Conservation (phyloP, 2,113 vertebrate species). For the Gallinago media region DNA sequence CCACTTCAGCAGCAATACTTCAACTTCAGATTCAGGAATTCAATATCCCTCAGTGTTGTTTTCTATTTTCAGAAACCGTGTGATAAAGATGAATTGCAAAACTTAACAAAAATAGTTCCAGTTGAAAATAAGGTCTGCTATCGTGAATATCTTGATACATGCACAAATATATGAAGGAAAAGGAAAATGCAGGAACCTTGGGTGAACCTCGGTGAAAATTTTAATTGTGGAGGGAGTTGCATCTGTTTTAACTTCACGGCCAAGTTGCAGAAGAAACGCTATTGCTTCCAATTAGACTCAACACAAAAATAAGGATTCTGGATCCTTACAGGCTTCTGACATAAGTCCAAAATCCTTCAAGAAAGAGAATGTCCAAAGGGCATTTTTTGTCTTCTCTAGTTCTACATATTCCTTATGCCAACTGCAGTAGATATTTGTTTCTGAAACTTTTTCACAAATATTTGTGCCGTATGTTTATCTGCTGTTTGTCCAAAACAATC, state of each 20-base stretch:
- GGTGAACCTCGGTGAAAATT: background rate
- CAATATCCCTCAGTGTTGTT: background rate
- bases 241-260: background rate
- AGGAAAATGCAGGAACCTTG: background rate
- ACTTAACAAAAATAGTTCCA: background rate
- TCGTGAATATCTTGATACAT: background rate
- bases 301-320: background rate
- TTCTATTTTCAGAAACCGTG: background rate
- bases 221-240: fast-evolving
- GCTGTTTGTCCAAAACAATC: background rate
- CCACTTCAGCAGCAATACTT: background rate
- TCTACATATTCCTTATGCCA: background rate
- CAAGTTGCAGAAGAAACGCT: background rate
- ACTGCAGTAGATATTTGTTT: background rate
- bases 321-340: background rate
- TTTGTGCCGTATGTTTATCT: background rate
- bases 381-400: background rate
- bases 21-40: background rate
- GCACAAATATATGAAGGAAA: background rate
- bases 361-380: background rate
- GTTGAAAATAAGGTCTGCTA: background rate
- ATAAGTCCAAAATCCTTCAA: background rate
- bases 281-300: background rate
- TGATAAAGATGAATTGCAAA: background rate
- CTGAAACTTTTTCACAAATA: background rate